These are phyloP conservation scores for Trypoxylon attenuatum DNA, from an alignment of 2,888 invertebrate species.

Conservation along the genomic window DNA sequence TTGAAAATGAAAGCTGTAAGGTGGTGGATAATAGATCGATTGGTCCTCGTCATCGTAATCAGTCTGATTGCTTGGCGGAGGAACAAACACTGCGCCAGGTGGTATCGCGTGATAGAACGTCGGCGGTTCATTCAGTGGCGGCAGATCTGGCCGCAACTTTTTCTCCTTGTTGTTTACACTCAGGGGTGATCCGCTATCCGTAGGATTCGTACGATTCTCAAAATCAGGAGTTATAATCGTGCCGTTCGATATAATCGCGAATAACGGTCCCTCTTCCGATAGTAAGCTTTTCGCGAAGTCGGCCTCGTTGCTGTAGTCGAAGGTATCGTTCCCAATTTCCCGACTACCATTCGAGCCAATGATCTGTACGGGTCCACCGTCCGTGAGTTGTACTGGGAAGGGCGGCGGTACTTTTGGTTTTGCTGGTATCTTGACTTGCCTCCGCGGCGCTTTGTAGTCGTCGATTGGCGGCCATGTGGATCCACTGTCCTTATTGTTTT, in stretches of 20 bases:
- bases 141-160: constrained; percentile 77
- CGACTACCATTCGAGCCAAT: constrained; percentile 87
- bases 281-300: constrained; percentile 72
- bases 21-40: constrained; percentile 92
- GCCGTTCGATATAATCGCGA: constrained; percentile 76
- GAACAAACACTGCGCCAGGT: constrained; percentile 79
- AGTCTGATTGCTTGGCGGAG: constrained; percentile 79
- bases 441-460: constrained; percentile 86
- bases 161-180: constrained; percentile 27
- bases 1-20: constrained; percentile 90
- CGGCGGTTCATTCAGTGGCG: constrained; percentile 56
- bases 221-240: constrained; percentile 47
- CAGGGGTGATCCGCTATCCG: constrained; percentile 51
- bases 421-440: constrained; percentile 89
- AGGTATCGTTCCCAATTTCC: constrained; percentile 76
- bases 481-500: constrained; percentile 12
- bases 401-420: constrained; percentile 92
- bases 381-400: constrained; percentile 92
- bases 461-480: constrained; percentile 87
- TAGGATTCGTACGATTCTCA: constrained; percentile 75
- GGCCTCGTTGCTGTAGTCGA: constrained; percentile 60
- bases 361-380: constrained; percentile 91
- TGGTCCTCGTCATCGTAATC: constrained; percentile 93
- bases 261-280: constrained; percentile 76
- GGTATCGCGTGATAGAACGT: constrained; percentile 77